A percentile compares a stretch with the other conserved stretches of the same genome.
phyloP scores from a whole-genome alignment of 2,113 vertebrate genomes.

The Fulmarus glacialis region DNA sequence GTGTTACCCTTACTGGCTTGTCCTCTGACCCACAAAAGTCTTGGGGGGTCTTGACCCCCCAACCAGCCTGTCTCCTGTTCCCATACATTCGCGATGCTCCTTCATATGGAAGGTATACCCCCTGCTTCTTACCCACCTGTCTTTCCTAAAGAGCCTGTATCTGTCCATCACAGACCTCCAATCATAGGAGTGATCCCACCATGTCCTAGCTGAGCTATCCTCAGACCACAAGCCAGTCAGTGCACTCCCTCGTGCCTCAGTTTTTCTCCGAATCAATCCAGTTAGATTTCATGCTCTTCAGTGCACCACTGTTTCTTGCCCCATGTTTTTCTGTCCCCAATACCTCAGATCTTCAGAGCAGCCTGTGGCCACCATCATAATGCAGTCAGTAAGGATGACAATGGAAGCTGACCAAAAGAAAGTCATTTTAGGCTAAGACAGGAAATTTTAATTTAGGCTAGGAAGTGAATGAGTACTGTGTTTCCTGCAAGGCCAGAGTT shows the following conservation, averaged over 20 bases:
- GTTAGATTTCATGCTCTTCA: not conserved
- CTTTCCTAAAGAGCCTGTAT: not conserved
- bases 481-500: slow-evolving; percentile 12
- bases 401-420: not conserved
- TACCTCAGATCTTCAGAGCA: not conserved
- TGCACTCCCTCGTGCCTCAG: accelerated
- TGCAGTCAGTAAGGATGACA: not conserved
- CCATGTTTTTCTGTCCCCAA: not conserved
- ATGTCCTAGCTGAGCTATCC: not conserved
- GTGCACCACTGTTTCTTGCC: not conserved
- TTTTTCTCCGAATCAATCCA: not conserved
- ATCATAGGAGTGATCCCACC: not conserved
- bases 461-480: not conserved
- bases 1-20: not conserved
- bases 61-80: not conserved
- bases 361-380: not conserved
- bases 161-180: not conserved
- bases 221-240: not conserved
- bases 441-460: slow-evolving; percentile 28
- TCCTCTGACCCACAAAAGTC: not conserved
- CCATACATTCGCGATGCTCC: not conserved
- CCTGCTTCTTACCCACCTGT: not conserved
- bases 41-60: not conserved
- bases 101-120: not conserved
- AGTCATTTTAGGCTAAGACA: not conserved